Evolutionary conservation across 2,113 vertebrate species (phyloP).

Genomic region (Eclectus roratus): DNA sequence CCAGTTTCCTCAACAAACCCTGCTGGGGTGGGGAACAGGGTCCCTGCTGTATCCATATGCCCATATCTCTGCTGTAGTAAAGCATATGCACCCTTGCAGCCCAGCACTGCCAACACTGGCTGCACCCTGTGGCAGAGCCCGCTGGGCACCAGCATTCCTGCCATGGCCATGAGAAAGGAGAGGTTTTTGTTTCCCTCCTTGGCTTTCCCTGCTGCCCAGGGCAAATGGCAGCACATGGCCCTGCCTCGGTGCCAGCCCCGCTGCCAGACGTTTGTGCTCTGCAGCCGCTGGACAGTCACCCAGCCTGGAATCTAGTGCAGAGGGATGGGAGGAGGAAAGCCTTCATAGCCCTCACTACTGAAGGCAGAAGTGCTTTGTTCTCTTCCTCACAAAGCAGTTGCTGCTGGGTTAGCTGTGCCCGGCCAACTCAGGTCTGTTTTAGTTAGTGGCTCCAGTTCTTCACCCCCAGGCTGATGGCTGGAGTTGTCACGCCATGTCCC

Average conservation of each 20-base stretch:
- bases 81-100: neutral
- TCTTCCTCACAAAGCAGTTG: neutral
- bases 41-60: neutral
- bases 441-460: neutral
- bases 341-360: fast-evolving
- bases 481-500: neutral
- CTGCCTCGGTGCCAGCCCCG: neutral
- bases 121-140: neutral
- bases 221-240: neutral
- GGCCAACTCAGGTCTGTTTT: neutral
- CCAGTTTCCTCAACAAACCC: neutral
- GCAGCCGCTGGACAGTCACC: neutral
- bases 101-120: slow-evolving; percentile 15
- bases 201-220: neutral
- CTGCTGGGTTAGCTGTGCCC: neutral
- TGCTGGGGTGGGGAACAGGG: neutral
- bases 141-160: neutral
- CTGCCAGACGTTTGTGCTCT: neutral
- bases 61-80: slow-evolving; percentile 1
- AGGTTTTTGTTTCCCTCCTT: neutral
- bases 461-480: neutral
- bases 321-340: neutral
- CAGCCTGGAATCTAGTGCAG: neutral
- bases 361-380: neutral
- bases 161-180: fast-evolving